These are phyloP conservation scores for Xestoiulus laeticollis DNA, from an alignment of 2,888 invertebrate species.

Conservation along the genomic window DNA sequence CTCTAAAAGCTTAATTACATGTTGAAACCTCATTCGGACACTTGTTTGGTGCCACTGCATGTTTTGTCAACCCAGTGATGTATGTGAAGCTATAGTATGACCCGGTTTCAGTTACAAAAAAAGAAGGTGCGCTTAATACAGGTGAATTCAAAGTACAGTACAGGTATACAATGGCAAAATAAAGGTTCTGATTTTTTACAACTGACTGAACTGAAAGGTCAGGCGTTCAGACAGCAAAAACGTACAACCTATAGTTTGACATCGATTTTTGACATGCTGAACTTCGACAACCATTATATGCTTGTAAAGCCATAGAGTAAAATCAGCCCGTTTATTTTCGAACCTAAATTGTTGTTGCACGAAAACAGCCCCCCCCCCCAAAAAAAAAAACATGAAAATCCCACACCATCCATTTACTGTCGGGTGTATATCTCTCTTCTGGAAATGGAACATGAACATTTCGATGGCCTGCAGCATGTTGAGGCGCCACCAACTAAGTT, in stretches of 20 bases:
- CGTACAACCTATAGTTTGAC: conserved; percentile 30
- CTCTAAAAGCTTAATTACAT: too few species aligned
- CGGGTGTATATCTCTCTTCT: background rate
- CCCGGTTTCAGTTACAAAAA: background rate
- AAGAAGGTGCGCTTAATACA: background rate
- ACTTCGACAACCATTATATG: conserved; percentile 17
- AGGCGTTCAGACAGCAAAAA: background rate
- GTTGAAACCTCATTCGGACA: background rate
- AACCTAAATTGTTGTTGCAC: conserved; percentile 2
- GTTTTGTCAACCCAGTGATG: background rate
- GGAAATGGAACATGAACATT: conserved; percentile 28
- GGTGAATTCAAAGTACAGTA: background rate
- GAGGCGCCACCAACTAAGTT: conserved; percentile 31
- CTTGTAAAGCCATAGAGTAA: background rate
- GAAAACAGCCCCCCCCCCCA: background rate
- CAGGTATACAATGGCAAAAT: background rate
- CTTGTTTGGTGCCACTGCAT: background rate
- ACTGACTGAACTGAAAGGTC: background rate
- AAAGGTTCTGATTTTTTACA: background rate
- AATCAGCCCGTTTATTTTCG: background rate
- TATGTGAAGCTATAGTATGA: background rate
- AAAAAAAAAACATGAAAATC: background rate
- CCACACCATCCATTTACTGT: conserved; percentile 30
- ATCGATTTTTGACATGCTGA: conserved; percentile 28
- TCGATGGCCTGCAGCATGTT: background rate